A percentile compares a stretch with the other conserved stretches of the same genome.
Conservation (phyloP, 2,113 vertebrate species). For the Coryphaenoides rupestris region DNA sequence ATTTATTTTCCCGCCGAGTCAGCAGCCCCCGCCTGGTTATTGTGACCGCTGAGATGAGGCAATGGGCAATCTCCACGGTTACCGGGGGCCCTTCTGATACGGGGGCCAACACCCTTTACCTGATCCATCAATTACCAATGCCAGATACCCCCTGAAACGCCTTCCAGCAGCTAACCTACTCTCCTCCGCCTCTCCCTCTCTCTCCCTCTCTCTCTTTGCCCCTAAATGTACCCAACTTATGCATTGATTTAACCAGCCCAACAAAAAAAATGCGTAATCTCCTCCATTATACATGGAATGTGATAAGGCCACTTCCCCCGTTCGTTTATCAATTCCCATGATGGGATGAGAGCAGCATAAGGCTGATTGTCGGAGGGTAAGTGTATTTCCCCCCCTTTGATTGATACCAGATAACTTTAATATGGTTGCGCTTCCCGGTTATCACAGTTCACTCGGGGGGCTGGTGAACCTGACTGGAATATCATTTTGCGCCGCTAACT, state of each 20-base stretch:
- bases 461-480: conserved; percentile 50
- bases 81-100: conserved; percentile 40
- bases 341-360: conserved; percentile 50
- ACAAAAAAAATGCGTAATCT: conserved; percentile 36
- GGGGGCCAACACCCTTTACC: conserved; percentile 8
- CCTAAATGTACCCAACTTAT: conserved; percentile 20
- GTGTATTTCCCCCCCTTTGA: conserved; percentile 60
- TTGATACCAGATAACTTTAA: conserved; percentile 62
- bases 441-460: conserved; percentile 56
- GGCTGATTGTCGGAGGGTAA: conserved; percentile 56
- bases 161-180: conserved; percentile 23
- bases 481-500: conserved; percentile 15
- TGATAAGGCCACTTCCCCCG: conserved; percentile 52
- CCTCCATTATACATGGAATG: conserved; percentile 60
- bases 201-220: conserved; percentile 23
- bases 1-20: conserved; percentile 59
- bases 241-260: conserved; percentile 23
- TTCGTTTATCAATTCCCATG: conserved; percentile 63
- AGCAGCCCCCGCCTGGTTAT: conserved; percentile 38
- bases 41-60: conserved; percentile 32
- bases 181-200: too few species aligned
- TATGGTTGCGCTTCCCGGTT: conserved; percentile 53
- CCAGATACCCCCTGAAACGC: conserved; percentile 51
- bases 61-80: conserved; percentile 47
- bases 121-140: conserved; percentile 32